A percentile compares a stretch with the other conserved stretches of the same genome.
These are phyloP conservation scores for Folsomia manolachei DNA, from an alignment of 2,888 invertebrate species.

Conservation along the genomic window DNA sequence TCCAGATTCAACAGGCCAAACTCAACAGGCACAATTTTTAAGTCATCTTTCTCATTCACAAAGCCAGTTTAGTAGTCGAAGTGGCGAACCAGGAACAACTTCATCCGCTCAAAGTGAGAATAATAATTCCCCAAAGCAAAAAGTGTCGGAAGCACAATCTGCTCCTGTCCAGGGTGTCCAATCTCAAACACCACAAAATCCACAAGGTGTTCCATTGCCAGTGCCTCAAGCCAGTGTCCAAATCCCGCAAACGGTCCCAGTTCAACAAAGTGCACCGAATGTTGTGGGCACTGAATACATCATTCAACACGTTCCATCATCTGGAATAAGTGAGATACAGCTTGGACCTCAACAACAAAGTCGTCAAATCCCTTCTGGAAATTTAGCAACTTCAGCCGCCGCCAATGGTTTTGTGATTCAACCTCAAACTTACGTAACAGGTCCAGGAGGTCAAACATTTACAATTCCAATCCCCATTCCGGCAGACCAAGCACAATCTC, in stretches of 20 bases:
- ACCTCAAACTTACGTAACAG: conserved; percentile 49
- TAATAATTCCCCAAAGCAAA: conserved; percentile 22
- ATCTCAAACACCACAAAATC: conserved; percentile 20
- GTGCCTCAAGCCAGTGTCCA: conserved; percentile 23
- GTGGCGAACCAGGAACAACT: conserved; percentile 38
- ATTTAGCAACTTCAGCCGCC: conserved; percentile 16
- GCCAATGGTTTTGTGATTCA: conserved; percentile 45
- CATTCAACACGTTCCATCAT: conserved; percentile 9
- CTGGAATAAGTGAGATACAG: conserved; percentile 20
- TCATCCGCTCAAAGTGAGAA: conserved; percentile 26
- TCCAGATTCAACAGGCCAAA: conserved; percentile 26
- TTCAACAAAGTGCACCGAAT: conserved; percentile 1
- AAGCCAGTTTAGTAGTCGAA: conserved; percentile 41
- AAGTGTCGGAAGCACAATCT: conserved; percentile 29
- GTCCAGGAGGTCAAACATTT: conserved; percentile 51
- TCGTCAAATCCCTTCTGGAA: neutral
- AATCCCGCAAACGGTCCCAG: conserved; percentile 29
- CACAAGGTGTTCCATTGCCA: conserved; percentile 27
- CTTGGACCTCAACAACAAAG: conserved; percentile 29
- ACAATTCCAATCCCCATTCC: conserved; percentile 52
- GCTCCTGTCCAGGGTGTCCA: conserved; percentile 4
- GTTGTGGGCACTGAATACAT: conserved; percentile 13
- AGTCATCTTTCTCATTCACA: conserved; percentile 24
- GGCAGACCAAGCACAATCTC: conserved; percentile 35
- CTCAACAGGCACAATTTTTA: conserved; percentile 28